Percentiles rank a stretch among this genome's conserved stretches.
Conservation (phyloP, 2,113 vertebrate genomes). For the Actenoides hombroni region DNA sequence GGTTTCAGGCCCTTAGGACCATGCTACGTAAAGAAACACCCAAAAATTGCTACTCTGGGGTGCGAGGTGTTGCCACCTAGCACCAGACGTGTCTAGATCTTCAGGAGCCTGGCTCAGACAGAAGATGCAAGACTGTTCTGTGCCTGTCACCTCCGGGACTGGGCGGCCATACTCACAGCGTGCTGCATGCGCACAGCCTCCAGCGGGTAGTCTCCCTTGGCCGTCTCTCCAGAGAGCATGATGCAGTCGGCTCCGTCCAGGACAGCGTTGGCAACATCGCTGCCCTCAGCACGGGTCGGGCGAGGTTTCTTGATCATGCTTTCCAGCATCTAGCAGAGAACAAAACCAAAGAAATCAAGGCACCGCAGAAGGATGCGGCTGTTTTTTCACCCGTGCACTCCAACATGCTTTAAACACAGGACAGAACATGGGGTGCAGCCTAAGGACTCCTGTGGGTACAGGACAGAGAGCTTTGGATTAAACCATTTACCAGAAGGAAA, state of each 20-base stretch:
- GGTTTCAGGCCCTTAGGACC: background rate
- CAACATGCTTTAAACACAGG: rapidly evolving
- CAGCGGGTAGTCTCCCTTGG: conserved; percentile 96
- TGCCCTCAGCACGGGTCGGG: conserved; percentile 93
- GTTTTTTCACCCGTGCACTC: background rate
- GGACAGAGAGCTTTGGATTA: background rate
- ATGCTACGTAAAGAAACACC: rapidly evolving
- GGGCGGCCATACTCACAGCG: conserved; percentile 74
- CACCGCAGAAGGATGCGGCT: background rate
- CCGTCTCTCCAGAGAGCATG: conserved; percentile 97
- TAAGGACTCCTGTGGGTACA: rapidly evolving
- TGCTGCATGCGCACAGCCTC: conserved; percentile 95
- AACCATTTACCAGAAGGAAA: background rate
- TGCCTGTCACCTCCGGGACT: rapidly evolving
- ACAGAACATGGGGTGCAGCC: background rate
- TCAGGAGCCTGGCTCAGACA: background rate
- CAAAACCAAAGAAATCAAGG: background rate
- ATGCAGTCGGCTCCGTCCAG: conserved; percentile 96
- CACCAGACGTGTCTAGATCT: background rate
- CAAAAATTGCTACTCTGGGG: rapidly evolving
- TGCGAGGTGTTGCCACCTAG: background rate
- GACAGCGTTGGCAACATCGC: conserved; percentile 93
- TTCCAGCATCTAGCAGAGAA: conserved; percentile 89
- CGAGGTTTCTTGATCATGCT: conserved; percentile 99
- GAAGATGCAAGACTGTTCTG: too few species aligned